Percentiles rank a stretch among this genome's conserved stretches.
phyloP scores from a whole-genome alignment of 2,888 invertebrate species.

The Harmothoe impar region DNA sequence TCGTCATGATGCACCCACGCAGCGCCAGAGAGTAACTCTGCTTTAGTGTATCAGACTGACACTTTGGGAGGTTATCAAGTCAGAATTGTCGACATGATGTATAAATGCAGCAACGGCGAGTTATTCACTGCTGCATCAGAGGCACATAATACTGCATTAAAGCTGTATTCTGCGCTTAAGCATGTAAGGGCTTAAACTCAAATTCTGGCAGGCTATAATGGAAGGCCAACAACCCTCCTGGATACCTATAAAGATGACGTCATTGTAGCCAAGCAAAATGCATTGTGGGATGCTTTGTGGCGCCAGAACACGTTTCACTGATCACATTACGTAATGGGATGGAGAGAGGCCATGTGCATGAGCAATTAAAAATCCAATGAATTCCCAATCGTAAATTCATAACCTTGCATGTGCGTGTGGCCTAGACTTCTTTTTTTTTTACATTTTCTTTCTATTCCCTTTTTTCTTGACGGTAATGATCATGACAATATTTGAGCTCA shows the following conservation, averaged over 20 bases:
- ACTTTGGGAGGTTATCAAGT: too few species aligned
- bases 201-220: not conserved
- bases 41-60: too few species aligned
- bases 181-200: too few species aligned
- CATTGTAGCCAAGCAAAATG: not conserved
- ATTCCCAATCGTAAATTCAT: not conserved
- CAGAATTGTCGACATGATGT: too few species aligned
- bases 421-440: too few species aligned
- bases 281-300: conserved; percentile 3
- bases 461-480: conserved; percentile 12
- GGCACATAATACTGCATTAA: too few species aligned
- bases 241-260: not conserved
- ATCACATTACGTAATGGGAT: not conserved
- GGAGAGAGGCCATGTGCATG: not conserved
- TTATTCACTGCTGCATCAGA: too few species aligned
- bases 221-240: not conserved
- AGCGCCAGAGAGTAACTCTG: too few species aligned
- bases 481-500: not conserved
- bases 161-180: too few species aligned
- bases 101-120: too few species aligned
- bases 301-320: not conserved
- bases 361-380: not conserved
- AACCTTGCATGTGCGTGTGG: too few species aligned
- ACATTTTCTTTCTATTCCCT: not conserved
- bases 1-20: too few species aligned